Percentiles rank a stretch among this genome's conserved stretches.
Evolutionary conservation across 1,140 invertebrate species (phyloP).

Genomic region (Leptestheria dahalacensis): DNA sequence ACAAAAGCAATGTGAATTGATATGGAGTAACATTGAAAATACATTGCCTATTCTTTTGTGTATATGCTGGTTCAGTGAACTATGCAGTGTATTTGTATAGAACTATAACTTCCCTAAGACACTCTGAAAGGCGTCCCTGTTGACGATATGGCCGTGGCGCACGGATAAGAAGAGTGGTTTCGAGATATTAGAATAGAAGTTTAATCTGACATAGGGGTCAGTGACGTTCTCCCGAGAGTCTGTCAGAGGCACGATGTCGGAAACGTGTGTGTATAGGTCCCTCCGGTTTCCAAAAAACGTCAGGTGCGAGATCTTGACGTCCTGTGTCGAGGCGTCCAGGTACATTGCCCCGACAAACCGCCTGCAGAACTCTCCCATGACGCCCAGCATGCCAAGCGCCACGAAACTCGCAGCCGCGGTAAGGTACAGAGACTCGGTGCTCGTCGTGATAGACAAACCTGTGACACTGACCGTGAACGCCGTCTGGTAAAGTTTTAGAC

Average conservation of each 20-base stretch:
- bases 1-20: conserved; percentile 14
- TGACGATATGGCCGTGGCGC: background rate
- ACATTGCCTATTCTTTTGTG: conserved; percentile 13
- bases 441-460: background rate
- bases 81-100: conserved; percentile 1
- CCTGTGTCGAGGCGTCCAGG: background rate
- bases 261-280: background rate
- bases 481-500: conserved; percentile 13
- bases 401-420: background rate
- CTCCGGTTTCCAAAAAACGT: conserved; percentile 11
- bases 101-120: background rate
- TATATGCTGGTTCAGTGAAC: background rate
- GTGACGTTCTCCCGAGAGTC: background rate
- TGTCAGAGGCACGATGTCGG: background rate
- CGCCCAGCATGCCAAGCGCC: background rate
- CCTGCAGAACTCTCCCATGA: conserved; percentile 9
- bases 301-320: conserved; percentile 9
- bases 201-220: conserved; percentile 6
- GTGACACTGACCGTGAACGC: background rate
- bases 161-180: background rate
- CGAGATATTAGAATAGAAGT: background rate
- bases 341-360: conserved; percentile 2
- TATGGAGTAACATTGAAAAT: conserved; percentile 8
- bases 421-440: background rate
- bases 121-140: background rate